Evolutionary conservation across 2,888 invertebrate species (phyloP).

Genomic region (Acronicta leporina): DNA sequence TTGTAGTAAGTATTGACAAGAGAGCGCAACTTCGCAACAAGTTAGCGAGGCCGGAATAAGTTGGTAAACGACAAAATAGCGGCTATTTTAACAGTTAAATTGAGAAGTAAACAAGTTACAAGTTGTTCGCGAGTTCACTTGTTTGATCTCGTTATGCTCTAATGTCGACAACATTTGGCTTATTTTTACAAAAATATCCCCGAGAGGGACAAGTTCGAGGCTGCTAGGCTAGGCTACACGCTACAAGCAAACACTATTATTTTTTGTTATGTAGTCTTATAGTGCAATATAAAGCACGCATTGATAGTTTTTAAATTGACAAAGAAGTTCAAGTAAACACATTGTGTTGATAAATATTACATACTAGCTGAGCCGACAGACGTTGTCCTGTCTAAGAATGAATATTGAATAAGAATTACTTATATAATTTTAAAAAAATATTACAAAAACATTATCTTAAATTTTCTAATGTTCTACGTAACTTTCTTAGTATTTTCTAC

Average conservation of each 20-base stretch:
- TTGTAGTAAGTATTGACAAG: neutral
- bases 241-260: neutral
- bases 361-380: too few relatives aligned
- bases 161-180: conserved; percentile 13
- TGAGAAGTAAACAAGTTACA: conserved; percentile 42
- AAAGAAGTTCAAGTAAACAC: neutral
- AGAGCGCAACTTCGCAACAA: conserved; percentile 21
- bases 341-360: too few relatives aligned
- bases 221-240: neutral
- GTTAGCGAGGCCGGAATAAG: conserved; percentile 21
- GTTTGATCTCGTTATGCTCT: conserved; percentile 41
- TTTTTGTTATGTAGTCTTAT: neutral
- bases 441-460: too few relatives aligned
- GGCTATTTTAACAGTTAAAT: conserved; percentile 41
- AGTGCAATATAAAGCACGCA: neutral
- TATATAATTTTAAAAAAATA: too few relatives aligned
- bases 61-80: conserved; percentile 32
- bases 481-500: too few relatives aligned
- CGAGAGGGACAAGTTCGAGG: conserved; percentile 6
- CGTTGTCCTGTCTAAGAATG: too few relatives aligned
- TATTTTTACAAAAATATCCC: conserved; percentile 19
- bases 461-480: too few relatives aligned
- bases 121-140: conserved; percentile 27
- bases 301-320: neutral
- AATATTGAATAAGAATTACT: too few relatives aligned